Base-by-base conservation (phyloP, 2,888 invertebrate genomes). In the Sesia bembeciformis region DNA sequence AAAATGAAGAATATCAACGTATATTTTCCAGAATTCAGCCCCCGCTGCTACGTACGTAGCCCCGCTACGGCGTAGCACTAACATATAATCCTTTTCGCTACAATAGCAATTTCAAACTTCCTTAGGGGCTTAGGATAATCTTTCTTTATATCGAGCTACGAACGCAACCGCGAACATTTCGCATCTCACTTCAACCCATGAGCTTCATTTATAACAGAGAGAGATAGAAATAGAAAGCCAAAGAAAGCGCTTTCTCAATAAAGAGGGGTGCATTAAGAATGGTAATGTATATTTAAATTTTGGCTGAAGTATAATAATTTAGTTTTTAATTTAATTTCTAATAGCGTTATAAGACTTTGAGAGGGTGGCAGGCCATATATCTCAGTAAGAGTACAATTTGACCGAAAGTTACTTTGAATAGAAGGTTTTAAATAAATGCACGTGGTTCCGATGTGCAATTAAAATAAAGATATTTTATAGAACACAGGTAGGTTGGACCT, bases 61-160 rank as follows among this genome's bases (percentile, higher is more conserved):
- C 43, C 70, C 76, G 72, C 85, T 87, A 87, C 88, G 83, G 66
- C 85, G 89, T 85, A 86, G 86, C 82, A 85, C 84, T 84, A 87
- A 85, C 90, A 81, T 90, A 90, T 90, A 90, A 90, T 90, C 90
- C 90, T 89, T 89, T 90, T 90, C 85, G 89, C 88, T 90, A 90
- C 89, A 90, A 90, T 87, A 89, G 90, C 90, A 90, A 90, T 90
- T 90, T 87, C 89, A 86, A 90, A 90, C 89, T 90, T 90, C 89
- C 90, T 90, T 88, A 86, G 90, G 90, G 90, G 86, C 89, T 87
- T 84, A 77, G 85, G 86, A 89, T 90, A 90, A 90, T 90, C 90
- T 90, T 90, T 90, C 90, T 90, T 90, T 89, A 89, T 90, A 89
- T 85, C 84, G 83, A 79, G 80, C 80, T 81, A 79, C 75, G 78